Evolutionary conservation across 2,113 vertebrate species (phyloP).

Genomic region (Oplegnathus fasciatus): DNA sequence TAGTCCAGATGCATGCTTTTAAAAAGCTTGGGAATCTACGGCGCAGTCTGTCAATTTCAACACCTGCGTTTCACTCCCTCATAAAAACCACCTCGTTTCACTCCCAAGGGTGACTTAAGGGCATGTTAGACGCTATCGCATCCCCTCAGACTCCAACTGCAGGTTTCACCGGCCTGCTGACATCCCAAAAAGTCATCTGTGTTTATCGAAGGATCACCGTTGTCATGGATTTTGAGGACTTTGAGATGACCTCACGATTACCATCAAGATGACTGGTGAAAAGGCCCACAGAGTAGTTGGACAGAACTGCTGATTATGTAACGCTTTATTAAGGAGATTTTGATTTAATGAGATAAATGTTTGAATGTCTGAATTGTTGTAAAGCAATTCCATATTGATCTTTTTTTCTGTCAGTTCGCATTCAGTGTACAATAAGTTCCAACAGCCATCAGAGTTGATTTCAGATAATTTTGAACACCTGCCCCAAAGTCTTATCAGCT

Average conservation of each 20-base stretch:
- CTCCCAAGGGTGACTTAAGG: constrained; percentile 73
- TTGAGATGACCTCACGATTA: constrained; percentile 36
- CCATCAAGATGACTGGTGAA: constrained; percentile 20
- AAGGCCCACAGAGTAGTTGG: constrained; percentile 5
- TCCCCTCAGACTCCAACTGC: constrained; percentile 53
- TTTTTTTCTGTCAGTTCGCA: constrained; percentile 8
- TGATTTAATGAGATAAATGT: constrained; percentile 17
- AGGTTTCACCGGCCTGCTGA: constrained; percentile 51
- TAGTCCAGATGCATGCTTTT: constrained; percentile 79
- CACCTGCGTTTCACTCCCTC: constrained; percentile 76
- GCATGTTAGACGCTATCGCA: constrained; percentile 50
- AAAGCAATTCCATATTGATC: constrained; percentile 15
- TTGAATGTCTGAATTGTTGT: constrained; percentile 6
- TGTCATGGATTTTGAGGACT: constrained; percentile 55
- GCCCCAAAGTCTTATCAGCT: constrained; percentile 25
- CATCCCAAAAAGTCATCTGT: constrained; percentile 71
- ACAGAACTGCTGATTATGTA: constrained; percentile 4
- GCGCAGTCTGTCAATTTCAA: constrained; percentile 70
- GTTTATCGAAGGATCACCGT: constrained; percentile 64
- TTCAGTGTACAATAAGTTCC: not conserved
- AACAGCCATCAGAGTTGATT: constrained; percentile 28
- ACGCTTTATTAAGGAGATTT: constrained; percentile 3
- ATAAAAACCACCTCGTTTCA: constrained; percentile 72
- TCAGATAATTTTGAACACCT: constrained; percentile 44
- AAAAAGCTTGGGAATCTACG: constrained; percentile 72